Evolutionary conservation across 2,888 invertebrate species (phyloP).

Genomic region (Ennomos fuscantarius): DNA sequence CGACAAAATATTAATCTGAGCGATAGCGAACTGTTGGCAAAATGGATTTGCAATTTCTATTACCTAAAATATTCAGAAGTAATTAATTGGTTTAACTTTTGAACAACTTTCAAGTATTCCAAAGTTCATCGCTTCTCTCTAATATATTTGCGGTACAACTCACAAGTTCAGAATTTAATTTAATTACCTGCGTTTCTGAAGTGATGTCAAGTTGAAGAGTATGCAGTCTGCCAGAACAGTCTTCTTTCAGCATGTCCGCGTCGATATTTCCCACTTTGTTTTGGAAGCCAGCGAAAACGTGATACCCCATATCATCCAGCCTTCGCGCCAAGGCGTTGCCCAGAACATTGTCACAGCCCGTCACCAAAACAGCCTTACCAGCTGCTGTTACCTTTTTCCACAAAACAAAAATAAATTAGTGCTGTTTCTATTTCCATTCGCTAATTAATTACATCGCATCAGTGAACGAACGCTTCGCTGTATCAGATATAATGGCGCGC

Average conservation of each 20-base stretch:
- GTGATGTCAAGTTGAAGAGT: slow-evolving; percentile 92
- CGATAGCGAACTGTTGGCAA: slow-evolving; percentile 1
- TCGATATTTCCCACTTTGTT: slow-evolving; percentile 88
- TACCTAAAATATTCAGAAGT: slow-evolving; percentile 3
- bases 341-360: slow-evolving; percentile 92
- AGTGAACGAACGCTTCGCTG: slow-evolving; percentile 47
- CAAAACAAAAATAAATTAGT: slow-evolving; percentile 5
- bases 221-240: slow-evolving; percentile 90
- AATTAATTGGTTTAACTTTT: slow-evolving; percentile 4
- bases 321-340: slow-evolving; percentile 91
- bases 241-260: slow-evolving; percentile 90
- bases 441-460: slow-evolving; percentile 50
- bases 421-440: slow-evolving; percentile 38
- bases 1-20: slow-evolving; percentile 16
- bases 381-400: slow-evolving; percentile 89
- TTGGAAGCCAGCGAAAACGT: slow-evolving; percentile 94
- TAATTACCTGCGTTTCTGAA: slow-evolving; percentile 88
- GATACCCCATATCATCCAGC: slow-evolving; percentile 93
- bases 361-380: slow-evolving; percentile 93
- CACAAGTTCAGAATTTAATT: slow-evolving; percentile 2
- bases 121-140: slow-evolving; percentile 1
- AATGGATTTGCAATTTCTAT: not conserved
- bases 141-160: too few species aligned
- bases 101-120: slow-evolving; percentile 12
- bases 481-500: slow-evolving; percentile 53